Conservation (phyloP, 92 coral and sea anemone genomes). For the Actinostola sp. region DNA sequence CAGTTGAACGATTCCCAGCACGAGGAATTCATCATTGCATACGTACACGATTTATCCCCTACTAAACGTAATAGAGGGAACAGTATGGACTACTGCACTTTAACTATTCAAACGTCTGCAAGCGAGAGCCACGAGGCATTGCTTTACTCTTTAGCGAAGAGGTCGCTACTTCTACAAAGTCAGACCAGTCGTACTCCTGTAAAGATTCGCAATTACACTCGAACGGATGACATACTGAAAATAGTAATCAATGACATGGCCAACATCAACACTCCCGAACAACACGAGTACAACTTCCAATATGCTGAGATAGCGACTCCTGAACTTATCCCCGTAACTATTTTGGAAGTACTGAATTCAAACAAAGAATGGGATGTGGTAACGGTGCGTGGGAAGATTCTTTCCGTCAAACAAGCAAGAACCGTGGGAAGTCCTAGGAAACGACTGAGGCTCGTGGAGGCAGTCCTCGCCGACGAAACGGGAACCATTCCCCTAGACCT, state of each 20-base stretch:
- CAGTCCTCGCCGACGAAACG: slow-evolving; percentile 24
- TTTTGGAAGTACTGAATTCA: slow-evolving; percentile 36
- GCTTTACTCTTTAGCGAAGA: slow-evolving; percentile 47
- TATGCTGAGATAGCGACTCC: slow-evolving; percentile 18
- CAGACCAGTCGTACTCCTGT: slow-evolving; percentile 42
- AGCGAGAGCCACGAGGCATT: slow-evolving; percentile 30
- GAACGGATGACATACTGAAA: slow-evolving; percentile 39
- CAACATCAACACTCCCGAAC: slow-evolving; percentile 34
- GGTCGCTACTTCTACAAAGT: slow-evolving; percentile 38
- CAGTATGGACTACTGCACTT: slow-evolving; percentile 43
- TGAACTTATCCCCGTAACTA: slow-evolving; percentile 18
- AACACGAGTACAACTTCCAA: slow-evolving; percentile 44
- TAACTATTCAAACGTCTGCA: slow-evolving; percentile 44
- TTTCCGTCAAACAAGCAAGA: slow-evolving; percentile 36
- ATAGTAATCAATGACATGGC: slow-evolving; percentile 56
- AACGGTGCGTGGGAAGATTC: slow-evolving; percentile 48
- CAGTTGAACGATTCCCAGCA: background rate
- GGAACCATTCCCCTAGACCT: slow-evolving; percentile 33
- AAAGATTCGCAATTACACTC: slow-evolving; percentile 36
- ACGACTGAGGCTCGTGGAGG: slow-evolving; percentile 19
- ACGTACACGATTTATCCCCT: slow-evolving; percentile 53
- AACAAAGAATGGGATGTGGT: slow-evolving; percentile 59
- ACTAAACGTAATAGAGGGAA: slow-evolving; percentile 37
- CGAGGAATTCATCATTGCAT: slow-evolving; percentile 5
- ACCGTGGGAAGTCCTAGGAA: slow-evolving; percentile 37